These are phyloP conservation scores for Myripristis jacobus DNA, from an alignment of 2,797 vertebrate species.

Conservation along the genomic window DNA sequence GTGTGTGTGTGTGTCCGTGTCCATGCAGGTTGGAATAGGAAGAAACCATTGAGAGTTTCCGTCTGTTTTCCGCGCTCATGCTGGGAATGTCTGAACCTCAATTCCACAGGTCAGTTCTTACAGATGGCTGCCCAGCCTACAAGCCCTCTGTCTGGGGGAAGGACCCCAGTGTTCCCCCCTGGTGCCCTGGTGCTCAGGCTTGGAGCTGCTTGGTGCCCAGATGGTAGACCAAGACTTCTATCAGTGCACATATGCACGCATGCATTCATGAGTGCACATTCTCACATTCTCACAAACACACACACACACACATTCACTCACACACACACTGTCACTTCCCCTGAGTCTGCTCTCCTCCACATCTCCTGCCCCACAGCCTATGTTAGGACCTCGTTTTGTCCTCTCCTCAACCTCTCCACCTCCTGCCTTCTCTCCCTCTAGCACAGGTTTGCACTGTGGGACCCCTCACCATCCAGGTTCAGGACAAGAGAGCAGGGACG, in stretches of 20 bases:
- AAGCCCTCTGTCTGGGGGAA: conserved; percentile 50
- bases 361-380: conserved; percentile 55
- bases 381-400: conserved; percentile 76
- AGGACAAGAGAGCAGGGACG: conserved; percentile 9
- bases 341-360: conserved; percentile 52
- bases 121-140: conserved; percentile 68
- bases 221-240: conserved; percentile 55
- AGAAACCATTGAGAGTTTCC: conserved; percentile 55
- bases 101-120: conserved; percentile 65
- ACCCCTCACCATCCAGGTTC: conserved; percentile 31
- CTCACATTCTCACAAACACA: too few relatives aligned
- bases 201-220: conserved; percentile 57
- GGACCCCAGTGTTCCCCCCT: conserved; percentile 26
- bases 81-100: conserved; percentile 60
- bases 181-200: conserved; percentile 22
- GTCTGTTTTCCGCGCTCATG: conserved; percentile 63
- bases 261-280: conserved; percentile 20
- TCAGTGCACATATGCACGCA: conserved; percentile 40
- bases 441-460: conserved; percentile 53
- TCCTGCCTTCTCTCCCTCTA: conserved; percentile 66
- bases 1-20: conserved; percentile 8
- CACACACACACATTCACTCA: conserved; percentile 13
- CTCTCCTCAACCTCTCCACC: conserved; percentile 71
- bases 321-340: conserved; percentile 24
- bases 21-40: conserved; percentile 21